Evolutionary conservation across 2,888 invertebrate genomes (phyloP), one percentile per base, ranked within the genome.

Genomic region (Linyphia triangularis): DNA sequence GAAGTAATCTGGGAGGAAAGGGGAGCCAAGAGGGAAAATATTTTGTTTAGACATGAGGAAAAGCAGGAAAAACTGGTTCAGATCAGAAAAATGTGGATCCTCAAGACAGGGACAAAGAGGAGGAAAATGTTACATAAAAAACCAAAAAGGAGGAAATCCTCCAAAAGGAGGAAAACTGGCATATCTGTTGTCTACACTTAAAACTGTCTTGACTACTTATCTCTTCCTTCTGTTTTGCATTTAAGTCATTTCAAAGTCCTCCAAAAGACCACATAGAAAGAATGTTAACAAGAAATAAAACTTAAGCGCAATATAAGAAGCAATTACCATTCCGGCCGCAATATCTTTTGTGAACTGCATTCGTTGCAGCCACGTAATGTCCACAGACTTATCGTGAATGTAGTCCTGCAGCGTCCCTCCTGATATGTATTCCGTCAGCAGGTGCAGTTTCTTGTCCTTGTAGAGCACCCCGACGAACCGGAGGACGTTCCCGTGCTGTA

Each of bases 381-480:
- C 93, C 63, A 95, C 94, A 0, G 93, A 92, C 9, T 94, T 93
- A 91, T 96, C 96, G 93, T 97, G 97, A 89, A 98, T 94, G 24
- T 97, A 93, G 90, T 96, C 96, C 90, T 97, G 96, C 79, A 98
- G 93, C 0, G 98, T 98, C n/a, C 98, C 98, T 0, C 98, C 98
- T 0, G 96, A 95, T 85, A 98, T 97, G 92, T 96, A 98, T 93
- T 98, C 98, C 0, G 98, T 98, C 75, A 98, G 96, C 89, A 98
- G 94, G 92, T 98, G 97, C 89, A 98, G 93, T 79, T 97, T 95
- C 92, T 97, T 96, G 91, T 98, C 98, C 92, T 97, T 97, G 93
- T 98, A 98, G 90, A 98, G 93, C 0, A 98, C 98, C 0, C 98
- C 98, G 90, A 97, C 96, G 92, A 98, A 98, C 59, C 96, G 95